phyloP scores from a whole-genome alignment of 2,888 invertebrate genomes.

The Epistrophe grossulariae region DNA sequence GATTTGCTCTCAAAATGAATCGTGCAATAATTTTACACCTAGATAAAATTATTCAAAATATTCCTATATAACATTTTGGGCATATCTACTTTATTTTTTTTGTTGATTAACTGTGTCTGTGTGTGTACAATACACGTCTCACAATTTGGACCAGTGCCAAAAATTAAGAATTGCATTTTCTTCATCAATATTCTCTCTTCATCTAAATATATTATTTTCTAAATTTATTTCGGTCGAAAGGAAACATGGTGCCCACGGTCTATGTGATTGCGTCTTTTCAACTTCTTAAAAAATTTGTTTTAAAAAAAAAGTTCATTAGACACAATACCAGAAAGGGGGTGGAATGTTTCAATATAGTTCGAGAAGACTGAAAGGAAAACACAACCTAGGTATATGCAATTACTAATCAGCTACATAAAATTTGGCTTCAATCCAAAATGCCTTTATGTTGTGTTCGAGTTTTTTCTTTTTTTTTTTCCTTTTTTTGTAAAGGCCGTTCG shows the following conservation, averaged over 20 bases:
- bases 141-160: slow-evolving; percentile 49
- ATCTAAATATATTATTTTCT: slow-evolving; percentile 34
- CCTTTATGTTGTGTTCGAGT: neutral
- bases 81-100: neutral
- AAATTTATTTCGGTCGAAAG: slow-evolving; percentile 28
- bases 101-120: neutral
- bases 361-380: slow-evolving; percentile 5
- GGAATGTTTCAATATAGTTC: neutral
- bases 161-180: slow-evolving; percentile 22
- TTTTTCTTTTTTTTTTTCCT: too few relatives aligned
- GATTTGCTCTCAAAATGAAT: neutral
- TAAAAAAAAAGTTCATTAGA: slow-evolving; percentile 46
- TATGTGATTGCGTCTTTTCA: slow-evolving; percentile 36
- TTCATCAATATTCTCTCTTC: neutral
- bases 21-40: slow-evolving; percentile 1
- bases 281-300: neutral
- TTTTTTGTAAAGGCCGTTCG: neutral
- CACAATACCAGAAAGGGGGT: slow-evolving; percentile 41
- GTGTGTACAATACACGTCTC: neutral
- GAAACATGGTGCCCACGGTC: slow-evolving; percentile 37
- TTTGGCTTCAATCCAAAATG: slow-evolving; percentile 54
- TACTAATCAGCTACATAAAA: slow-evolving; percentile 19
- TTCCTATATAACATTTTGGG: neutral
- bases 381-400: neutral
- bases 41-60: slow-evolving; percentile 1